Evolutionary conservation across 1,140 invertebrate species (phyloP).

Genomic region (Cyclina sinensis): DNA sequence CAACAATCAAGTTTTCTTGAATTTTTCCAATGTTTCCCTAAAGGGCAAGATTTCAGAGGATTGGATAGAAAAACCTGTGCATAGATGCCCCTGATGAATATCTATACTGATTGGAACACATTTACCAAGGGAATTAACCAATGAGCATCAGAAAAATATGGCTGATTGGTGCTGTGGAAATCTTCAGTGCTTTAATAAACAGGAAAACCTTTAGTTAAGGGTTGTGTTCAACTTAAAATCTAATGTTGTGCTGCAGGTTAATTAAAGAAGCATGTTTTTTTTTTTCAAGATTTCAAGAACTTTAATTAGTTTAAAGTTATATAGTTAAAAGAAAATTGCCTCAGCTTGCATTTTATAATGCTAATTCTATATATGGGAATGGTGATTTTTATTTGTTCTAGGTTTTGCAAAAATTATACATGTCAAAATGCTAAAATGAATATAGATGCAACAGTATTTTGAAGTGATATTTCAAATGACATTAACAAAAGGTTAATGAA

Average conservation of each 20-base stretch:
- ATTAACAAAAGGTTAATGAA: neutral
- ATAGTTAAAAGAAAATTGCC: neutral
- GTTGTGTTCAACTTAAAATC: no score
- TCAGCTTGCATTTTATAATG: neutral
- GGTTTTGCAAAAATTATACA: neutral
- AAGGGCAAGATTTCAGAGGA: neutral
- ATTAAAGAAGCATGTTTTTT: no score
- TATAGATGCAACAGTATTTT: neutral
- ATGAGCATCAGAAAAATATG: neutral
- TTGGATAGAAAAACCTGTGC: neutral
- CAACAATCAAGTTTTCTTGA: conserved; percentile 9
- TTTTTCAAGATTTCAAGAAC: no score
- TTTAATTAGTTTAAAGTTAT: no score
- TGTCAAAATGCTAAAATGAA: neutral
- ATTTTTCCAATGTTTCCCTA: neutral
- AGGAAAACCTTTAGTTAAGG: neutral
- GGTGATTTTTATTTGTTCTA: no score
- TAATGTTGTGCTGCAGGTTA: no score
- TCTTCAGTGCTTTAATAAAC: neutral
- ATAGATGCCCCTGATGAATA: conserved; percentile 10
- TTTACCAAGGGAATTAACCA: conserved; percentile 23
- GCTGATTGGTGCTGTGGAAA: neutral
- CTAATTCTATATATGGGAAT: no score
- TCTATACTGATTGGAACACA: conserved; percentile 8
- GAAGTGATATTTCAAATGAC: neutral